A percentile compares a stretch with the other conserved stretches of the same genome.
Evolutionary conservation across 2,113 vertebrate species (phyloP).

Genomic region (Proterorhinus semilunaris): DNA sequence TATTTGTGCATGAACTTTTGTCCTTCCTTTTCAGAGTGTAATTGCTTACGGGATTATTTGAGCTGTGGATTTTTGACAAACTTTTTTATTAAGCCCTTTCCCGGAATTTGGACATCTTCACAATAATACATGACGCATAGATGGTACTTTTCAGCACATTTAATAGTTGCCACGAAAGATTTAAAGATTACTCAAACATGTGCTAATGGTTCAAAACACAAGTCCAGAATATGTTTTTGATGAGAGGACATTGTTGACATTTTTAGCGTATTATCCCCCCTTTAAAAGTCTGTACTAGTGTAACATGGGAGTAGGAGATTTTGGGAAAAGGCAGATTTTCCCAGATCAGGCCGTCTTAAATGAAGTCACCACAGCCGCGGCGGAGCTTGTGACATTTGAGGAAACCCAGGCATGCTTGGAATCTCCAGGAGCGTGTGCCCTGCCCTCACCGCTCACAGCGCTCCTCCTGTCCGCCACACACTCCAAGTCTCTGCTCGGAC

Average conservation of each 20-base stretch:
- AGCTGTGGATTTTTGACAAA: too few relatives aligned
- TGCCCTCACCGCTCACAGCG: slow-evolving; percentile 32
- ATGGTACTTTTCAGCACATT: too few relatives aligned
- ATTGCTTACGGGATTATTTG: background rate
- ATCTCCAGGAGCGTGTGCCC: slow-evolving; percentile 62
- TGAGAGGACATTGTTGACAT: too few relatives aligned
- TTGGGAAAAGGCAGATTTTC: background rate
- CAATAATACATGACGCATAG: too few relatives aligned
- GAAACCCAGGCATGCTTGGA: slow-evolving; percentile 74
- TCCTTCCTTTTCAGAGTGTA: background rate
- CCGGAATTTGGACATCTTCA: too few relatives aligned
- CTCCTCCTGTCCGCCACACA: slow-evolving; percentile 19
- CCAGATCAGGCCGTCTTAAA: slow-evolving; percentile 16
- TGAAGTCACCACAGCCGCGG: slow-evolving; percentile 23
- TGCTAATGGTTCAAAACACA: too few relatives aligned
- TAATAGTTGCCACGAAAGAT: too few relatives aligned
- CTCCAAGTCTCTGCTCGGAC: slow-evolving; percentile 49
- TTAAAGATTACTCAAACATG: too few relatives aligned
- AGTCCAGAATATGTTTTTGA: too few relatives aligned
- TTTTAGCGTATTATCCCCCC: too few relatives aligned
- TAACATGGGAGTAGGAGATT: background rate
- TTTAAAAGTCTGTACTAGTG: too few relatives aligned
- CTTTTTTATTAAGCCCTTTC: too few relatives aligned
- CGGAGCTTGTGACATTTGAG: slow-evolving; percentile 51
- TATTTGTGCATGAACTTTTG: slow-evolving; percentile 25